phyloP scores from a whole-genome alignment of 2,888 invertebrate species.

The Sphecodes monilicornis region DNA sequence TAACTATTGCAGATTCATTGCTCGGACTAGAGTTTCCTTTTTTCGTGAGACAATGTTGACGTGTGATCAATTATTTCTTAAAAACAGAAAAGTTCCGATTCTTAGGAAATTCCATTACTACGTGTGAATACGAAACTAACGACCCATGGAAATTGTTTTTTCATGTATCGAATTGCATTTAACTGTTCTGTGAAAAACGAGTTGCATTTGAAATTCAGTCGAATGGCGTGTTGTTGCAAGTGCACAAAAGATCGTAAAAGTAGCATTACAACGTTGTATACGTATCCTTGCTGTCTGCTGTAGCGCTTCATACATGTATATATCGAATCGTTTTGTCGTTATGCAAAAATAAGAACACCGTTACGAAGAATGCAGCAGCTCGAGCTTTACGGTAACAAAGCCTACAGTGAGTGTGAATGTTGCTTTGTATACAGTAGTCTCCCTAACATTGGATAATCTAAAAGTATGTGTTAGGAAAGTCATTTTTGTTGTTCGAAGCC shows the following conservation, averaged over 20 bases:
- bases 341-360: conserved; percentile 6
- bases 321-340: conserved; percentile 34
- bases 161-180: background rate
- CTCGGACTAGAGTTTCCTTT: background rate
- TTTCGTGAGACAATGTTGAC: background rate
- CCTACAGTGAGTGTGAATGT: conserved; percentile 24
- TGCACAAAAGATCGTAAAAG: conserved; percentile 27
- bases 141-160: background rate
- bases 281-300: conserved; percentile 16
- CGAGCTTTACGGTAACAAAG: conserved; percentile 29
- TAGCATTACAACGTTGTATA: conserved; percentile 1
- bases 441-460: conserved; percentile 40
- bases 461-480: conserved; percentile 49
- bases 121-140: background rate
- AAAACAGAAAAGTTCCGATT: background rate
- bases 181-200: conserved; percentile 11
- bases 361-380: conserved; percentile 13
- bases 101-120: background rate
- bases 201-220: conserved; percentile 10
- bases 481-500: conserved; percentile 56
- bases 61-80: background rate
- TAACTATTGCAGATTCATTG: conserved; percentile 36
- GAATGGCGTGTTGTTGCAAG: conserved; percentile 25
- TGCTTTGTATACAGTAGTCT: conserved; percentile 27
- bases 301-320: conserved; percentile 18